These are phyloP conservation scores for Porites rus DNA, from an alignment of 92 coral and sea anemone genomes.

Conservation along the genomic window DNA sequence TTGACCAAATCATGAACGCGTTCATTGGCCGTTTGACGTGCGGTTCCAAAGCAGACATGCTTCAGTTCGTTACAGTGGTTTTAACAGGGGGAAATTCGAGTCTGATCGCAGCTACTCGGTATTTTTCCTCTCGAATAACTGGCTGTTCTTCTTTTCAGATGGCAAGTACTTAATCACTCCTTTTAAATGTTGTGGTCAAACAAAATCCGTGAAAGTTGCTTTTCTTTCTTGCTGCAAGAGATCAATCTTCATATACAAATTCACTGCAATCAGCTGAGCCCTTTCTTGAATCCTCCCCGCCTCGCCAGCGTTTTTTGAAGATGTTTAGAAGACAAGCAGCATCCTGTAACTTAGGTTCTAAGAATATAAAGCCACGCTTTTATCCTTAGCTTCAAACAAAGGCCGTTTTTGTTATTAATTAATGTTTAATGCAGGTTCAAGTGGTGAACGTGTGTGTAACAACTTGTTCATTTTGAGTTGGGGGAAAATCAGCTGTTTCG, in stretches of 20 bases:
- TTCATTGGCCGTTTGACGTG: conserved; percentile 84
- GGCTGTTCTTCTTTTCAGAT: no score
- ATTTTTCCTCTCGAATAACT: not conserved
- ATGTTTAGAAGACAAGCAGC: not conserved
- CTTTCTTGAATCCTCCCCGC: not conserved
- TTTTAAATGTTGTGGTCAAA: conserved; percentile 4
- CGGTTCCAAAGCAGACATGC: not conserved
- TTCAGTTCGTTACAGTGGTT: not conserved
- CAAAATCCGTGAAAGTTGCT: not conserved
- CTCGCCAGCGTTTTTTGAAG: not conserved
- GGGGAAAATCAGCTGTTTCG: no score
- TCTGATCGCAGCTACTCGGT: not conserved
- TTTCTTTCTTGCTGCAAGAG: not conserved
- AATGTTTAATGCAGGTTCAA: conserved; percentile 49
- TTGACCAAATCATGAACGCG: conserved; percentile 94
- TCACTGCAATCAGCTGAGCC: not conserved
- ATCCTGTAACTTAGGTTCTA: not conserved
- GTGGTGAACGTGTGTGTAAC: conserved; percentile 18
- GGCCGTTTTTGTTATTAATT: conserved; percentile 29
- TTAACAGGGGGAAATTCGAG: not conserved
- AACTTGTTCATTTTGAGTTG: conserved; percentile 28
- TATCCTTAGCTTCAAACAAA: conserved; percentile 30
- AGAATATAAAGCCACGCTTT: conserved; percentile 22
- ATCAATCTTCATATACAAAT: not conserved
- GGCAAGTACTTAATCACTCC: not conserved